Conservation (phyloP, 2,888 invertebrate genomes). For the Timema cristinae region DNA sequence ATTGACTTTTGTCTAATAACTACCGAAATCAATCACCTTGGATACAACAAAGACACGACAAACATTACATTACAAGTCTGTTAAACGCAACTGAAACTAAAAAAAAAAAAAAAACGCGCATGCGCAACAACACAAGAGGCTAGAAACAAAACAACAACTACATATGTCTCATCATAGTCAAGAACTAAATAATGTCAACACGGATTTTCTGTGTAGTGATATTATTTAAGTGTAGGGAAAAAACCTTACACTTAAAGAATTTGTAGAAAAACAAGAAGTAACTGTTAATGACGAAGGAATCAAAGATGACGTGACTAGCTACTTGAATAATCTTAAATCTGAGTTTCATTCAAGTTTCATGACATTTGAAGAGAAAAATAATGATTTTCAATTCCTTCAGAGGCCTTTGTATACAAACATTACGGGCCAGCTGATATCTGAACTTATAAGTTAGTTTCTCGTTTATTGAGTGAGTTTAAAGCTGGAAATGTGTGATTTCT, state of each 20-base stretch:
- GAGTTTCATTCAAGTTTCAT: background rate
- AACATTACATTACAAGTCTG: too few relatives aligned
- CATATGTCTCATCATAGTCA: too few relatives aligned
- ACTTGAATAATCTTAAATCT: background rate
- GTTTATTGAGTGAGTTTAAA: background rate
- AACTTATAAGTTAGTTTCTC: background rate
- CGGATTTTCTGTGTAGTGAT: background rate
- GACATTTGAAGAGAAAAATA: constrained; percentile 3
- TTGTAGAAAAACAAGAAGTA: background rate
- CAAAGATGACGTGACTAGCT: background rate
- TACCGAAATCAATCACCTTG: too few relatives aligned
- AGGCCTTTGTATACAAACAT: background rate
- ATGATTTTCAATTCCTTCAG: background rate
- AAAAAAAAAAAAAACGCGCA: too few relatives aligned
- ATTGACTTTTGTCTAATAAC: too few relatives aligned
- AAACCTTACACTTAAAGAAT: too few relatives aligned
- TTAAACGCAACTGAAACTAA: too few relatives aligned
- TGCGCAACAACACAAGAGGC: too few relatives aligned
- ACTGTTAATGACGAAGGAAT: background rate
- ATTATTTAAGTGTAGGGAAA: too few relatives aligned
- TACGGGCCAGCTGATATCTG: background rate
- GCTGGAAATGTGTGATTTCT: constrained; percentile 10
- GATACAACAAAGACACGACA: too few relatives aligned
- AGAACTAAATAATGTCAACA: too few relatives aligned
- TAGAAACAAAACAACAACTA: too few relatives aligned